phyloP scores from a whole-genome alignment of 2,113 vertebrate genomes.

The Ochotona curzoniae region DNA sequence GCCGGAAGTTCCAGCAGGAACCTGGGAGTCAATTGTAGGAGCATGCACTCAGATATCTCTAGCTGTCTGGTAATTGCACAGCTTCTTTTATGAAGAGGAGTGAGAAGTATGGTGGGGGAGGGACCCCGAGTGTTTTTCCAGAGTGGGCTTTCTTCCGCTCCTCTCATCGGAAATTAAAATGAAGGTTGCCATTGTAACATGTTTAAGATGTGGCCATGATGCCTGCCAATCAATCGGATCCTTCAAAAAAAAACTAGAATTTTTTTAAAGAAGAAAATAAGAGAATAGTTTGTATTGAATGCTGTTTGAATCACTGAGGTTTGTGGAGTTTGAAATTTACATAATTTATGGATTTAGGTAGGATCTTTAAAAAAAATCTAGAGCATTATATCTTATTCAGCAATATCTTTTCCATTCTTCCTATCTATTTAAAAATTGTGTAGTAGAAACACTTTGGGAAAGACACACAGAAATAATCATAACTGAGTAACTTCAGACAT shows the following conservation, averaged over 20 bases:
- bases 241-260: not conserved
- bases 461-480: not conserved
- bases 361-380: constrained; percentile 6
- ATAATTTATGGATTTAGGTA: constrained; percentile 38
- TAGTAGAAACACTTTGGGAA: constrained; percentile 48
- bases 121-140: constrained; percentile 38
- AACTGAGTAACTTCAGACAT: constrained; percentile 16
- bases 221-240: constrained; percentile 56
- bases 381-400: constrained; percentile 19
- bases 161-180: constrained; percentile 72
- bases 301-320: constrained; percentile 28
- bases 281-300: constrained; percentile 55
- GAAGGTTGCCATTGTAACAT: constrained; percentile 64
- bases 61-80: constrained; percentile 59
- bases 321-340: constrained; percentile 48
- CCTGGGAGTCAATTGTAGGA: constrained; percentile 52
- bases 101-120: constrained; percentile 44
- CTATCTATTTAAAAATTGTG: constrained; percentile 49
- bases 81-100: constrained; percentile 69
- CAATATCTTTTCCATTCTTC: not conserved
- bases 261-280: constrained; percentile 60
- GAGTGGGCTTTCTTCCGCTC: constrained; percentile 63
- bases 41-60: constrained; percentile 59
- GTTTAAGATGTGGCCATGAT: constrained; percentile 62
- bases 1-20: constrained; percentile 50